Base-by-base conservation (phyloP, 2,888 invertebrate genomes). In the Lamellibrachia satsuma region DNA sequence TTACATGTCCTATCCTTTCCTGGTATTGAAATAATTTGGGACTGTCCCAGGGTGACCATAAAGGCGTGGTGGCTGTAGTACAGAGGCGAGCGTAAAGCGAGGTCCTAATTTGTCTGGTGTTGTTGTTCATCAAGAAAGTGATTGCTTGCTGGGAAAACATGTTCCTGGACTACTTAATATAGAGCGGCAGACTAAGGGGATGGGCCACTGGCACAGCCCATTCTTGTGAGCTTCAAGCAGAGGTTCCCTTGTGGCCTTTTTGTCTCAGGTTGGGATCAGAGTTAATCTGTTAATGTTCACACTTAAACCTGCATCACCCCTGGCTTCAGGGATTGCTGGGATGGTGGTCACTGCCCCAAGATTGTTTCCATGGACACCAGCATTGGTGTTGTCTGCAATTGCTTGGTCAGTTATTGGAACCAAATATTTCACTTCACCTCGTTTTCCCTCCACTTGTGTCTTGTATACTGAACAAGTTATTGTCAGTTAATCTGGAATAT, bases 251-350 rank as follows among this genome's bases (percentile, higher is more conserved):
- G 22, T 75, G 75, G 22, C 22, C 22, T 6, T 15, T 75, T 22
- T 22, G 75, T 75, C 75, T 75, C 75, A 75, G 3, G 22, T 6
- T 22, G 6, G 75, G 75, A 75, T 75, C 75, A 75, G 15, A 75
- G 75, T 75, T 75, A 75, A 75, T 75, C 75, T 75, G 75, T 75
- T 75, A 75, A 75, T 75, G 75, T 75, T 75, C 75, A 75, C 22
- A 9, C 22, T 75, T 75, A 75, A 75, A 75, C 22, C n/a, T 75
- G 75, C 75, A 11, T 75, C 75, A 75, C 75, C n/a, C 22, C 22
- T 6, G 22, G 22, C 15, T 22, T 3, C 2, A 75, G 75, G 75
- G 75, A 11, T 8, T 3, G 11, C 7, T 11, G 57, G 57, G 57
- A 57, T 75, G 75, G 75, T 75, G 11, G 75, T 57, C 57, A 57